Evolutionary conservation across 2,888 invertebrate species (phyloP).

Genomic region (Hofmannophila pseudospretella): DNA sequence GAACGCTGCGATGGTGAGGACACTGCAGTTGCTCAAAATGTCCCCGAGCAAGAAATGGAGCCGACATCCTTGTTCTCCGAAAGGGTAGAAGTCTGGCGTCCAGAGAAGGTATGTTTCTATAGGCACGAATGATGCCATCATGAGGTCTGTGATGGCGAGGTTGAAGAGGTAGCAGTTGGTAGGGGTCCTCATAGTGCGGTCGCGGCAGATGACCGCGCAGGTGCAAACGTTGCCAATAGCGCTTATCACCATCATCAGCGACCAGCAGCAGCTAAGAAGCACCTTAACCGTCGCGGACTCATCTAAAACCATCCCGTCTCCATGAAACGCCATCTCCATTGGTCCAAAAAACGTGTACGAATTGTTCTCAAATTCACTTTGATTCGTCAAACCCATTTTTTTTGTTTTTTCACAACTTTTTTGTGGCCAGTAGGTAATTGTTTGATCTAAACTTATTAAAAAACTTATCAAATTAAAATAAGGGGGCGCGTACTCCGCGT

Average conservation of each 20-base stretch:
- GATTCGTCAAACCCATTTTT: slow-evolving; percentile 13
- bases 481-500: neutral
- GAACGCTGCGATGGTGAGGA: slow-evolving; percentile 90
- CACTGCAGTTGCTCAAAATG: slow-evolving; percentile 88
- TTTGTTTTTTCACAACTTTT: neutral
- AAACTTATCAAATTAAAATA: neutral
- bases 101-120: slow-evolving; percentile 87
- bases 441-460: neutral
- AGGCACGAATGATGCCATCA: slow-evolving; percentile 85
- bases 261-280: slow-evolving; percentile 72
- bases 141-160: slow-evolving; percentile 85
- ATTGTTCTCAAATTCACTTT: slow-evolving; percentile 37
- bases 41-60: slow-evolving; percentile 86
- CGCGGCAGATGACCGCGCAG: slow-evolving; percentile 84
- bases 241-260: slow-evolving; percentile 81
- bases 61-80: slow-evolving; percentile 87
- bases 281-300: slow-evolving; percentile 77
- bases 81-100: slow-evolving; percentile 84
- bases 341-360: slow-evolving; percentile 53
- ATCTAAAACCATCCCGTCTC: slow-evolving; percentile 52
- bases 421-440: neutral
- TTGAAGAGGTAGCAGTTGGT: slow-evolving; percentile 90
- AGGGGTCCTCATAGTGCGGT: slow-evolving; percentile 87
- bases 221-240: slow-evolving; percentile 86
- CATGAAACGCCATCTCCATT: slow-evolving; percentile 47